Percentiles rank a stretch among this genome's conserved stretches.
Evolutionary conservation across 2,888 invertebrate genomes (phyloP).

Genomic region (Steromphala cineraria): DNA sequence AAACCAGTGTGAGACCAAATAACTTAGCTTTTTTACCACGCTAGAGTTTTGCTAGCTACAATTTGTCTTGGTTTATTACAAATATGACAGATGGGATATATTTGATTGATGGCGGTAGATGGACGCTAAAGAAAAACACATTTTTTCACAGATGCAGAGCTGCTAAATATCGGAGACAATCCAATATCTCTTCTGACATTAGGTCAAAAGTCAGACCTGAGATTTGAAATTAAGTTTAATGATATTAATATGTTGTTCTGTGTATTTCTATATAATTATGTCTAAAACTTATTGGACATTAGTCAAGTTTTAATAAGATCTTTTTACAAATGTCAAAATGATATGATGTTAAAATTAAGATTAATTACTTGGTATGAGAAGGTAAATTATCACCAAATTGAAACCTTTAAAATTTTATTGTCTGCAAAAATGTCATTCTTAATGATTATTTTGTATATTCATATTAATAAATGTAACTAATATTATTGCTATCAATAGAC

Average conservation of each 20-base stretch:
- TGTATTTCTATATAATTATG: no score
- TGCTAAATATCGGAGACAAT: neutral
- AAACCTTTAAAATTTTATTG: no score
- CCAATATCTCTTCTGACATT: neutral
- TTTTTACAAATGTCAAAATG: no score
- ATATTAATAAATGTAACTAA: no score
- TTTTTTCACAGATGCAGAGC: neutral
- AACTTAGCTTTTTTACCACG: neutral
- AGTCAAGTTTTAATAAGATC: no score
- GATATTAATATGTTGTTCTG: neutral
- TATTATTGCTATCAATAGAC: no score
- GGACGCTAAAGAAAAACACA: neutral
- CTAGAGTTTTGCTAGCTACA: neutral
- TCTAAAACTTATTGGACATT: no score
- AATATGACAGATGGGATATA: slow-evolving; percentile 2
- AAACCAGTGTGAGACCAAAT: slow-evolving; percentile 2
- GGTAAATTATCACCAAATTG: no score
- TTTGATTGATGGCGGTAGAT: neutral
- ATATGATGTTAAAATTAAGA: no score
- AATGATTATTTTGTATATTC: no score
- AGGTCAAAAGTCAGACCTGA: neutral
- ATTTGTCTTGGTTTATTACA: slow-evolving; percentile 8
- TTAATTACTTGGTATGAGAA: no score
- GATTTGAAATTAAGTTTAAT: neutral
- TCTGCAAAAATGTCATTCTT: no score